Percentiles rank a stretch among this genome's conserved stretches.
These are phyloP conservation scores for Aspidiotus destructor DNA, from an alignment of 2,888 invertebrate species.

Conservation along the genomic window DNA sequence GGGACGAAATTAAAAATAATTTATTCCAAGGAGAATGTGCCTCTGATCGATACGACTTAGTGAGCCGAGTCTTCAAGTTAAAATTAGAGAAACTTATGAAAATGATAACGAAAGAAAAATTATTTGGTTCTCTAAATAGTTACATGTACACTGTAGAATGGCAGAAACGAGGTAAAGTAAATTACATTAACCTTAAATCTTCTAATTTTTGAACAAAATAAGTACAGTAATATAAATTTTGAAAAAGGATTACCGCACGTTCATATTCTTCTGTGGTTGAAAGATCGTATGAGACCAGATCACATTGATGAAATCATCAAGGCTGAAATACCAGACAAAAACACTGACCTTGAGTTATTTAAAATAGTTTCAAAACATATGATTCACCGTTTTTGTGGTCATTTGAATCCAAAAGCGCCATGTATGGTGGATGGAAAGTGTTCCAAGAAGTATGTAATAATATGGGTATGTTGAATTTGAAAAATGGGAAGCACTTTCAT, in stretches of 20 bases:
- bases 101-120: conserved; percentile 36
- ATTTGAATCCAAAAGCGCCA: conserved; percentile 35
- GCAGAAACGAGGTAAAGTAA: conserved; percentile 39
- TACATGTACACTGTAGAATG: conserved; percentile 38
- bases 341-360: conserved; percentile 38
- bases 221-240: conserved; percentile 32
- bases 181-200: too few species aligned
- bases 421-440: conserved; percentile 35
- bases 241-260: conserved; percentile 38
- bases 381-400: conserved; percentile 37
- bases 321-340: conserved; percentile 38
- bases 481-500: too few species aligned
- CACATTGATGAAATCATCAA: conserved; percentile 40
- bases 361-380: conserved; percentile 38
- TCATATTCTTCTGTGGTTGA: conserved; percentile 39
- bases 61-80: conserved; percentile 38
- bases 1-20: conserved; percentile 39
- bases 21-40: conserved; percentile 36
- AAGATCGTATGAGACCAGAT: conserved; percentile 36
- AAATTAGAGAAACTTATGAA: conserved; percentile 37
- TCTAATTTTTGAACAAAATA: conserved; percentile 35
- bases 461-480: too few species aligned
- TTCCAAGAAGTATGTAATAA: too few species aligned
- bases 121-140: conserved; percentile 37
- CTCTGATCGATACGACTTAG: conserved; percentile 38